Evolutionary conservation across 2,888 invertebrate species (phyloP), one percentile per base, ranked within the genome.

Genomic region (Aporophyla lueneburgensis): DNA sequence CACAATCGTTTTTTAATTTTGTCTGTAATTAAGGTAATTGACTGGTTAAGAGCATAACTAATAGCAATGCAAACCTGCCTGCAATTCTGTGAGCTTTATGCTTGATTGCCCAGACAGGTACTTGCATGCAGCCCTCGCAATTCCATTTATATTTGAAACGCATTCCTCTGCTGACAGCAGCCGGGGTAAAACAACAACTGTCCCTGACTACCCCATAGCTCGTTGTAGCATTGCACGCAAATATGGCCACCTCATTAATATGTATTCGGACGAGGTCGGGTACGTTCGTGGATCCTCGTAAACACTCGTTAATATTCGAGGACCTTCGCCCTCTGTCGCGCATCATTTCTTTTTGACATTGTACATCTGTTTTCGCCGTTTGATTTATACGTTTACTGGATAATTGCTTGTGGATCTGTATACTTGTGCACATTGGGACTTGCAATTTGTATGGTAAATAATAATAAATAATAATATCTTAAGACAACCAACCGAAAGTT

Each of bases 321-420:
- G 40, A 82, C 33, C 33, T 33, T 54, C 27, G 61, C 75, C 81
- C 83, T 71, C 69, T 54, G 82, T 76, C 21, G 40, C 46, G 83
- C 76, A 70, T 72, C 84, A 82, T 80, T 82, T 71, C 70, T 6
- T 58, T 27, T 58, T 63, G 68, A 76, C 76, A 83, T n/a, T 59
- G 76, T 54, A 72, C 83, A 82, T 82, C 84, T 83, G 84, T 83
- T 83, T 68, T 72, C 80, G 71, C 43, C 6, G 54, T 58, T 79
- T 75, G 83, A 82, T 82, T 82, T 75, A 79, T 71, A 43, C 4
- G 58, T 14, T 43, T 12, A 6, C 19, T 49, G 40, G 27, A 21
- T 10, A 58, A 27, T 62, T 58, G 49, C 66, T 40, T 81, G n/a
- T 58, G 10, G 6, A 33, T 56, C 10, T 56, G 24, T 19, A 51